A percentile compares a stretch with the other conserved stretches of the same genome.
phyloP scores from a whole-genome alignment of 2,797 vertebrate species.

The Mionectes olivaceus region DNA sequence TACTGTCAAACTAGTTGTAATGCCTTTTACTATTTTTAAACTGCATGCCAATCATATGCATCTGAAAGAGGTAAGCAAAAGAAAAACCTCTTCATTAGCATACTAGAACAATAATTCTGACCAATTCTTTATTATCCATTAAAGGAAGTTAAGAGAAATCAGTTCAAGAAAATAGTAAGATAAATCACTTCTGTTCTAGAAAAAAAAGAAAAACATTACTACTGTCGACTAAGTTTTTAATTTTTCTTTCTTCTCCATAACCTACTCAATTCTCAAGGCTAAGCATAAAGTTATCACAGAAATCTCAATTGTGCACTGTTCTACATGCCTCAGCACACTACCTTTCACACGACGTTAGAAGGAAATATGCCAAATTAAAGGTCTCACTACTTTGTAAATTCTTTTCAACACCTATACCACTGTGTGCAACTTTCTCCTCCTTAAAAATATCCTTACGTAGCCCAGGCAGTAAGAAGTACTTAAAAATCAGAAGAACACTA shows the following conservation, averaged over 20 bases:
- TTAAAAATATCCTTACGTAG: not conserved
- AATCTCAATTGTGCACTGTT: not conserved
- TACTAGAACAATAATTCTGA: slow-evolving; percentile 34
- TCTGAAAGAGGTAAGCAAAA: slow-evolving; percentile 9
- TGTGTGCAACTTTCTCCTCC: not conserved
- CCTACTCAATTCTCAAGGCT: not conserved
- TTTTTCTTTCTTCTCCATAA: not conserved
- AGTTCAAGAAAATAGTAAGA: not conserved
- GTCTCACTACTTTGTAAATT: not conserved
- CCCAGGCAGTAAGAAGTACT: not conserved
- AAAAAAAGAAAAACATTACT: not conserved
- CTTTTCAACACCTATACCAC: not conserved
- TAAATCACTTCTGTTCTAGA: not conserved
- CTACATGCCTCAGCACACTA: not conserved
- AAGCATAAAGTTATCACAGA: not conserved
- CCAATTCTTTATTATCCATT: slow-evolving; percentile 18
- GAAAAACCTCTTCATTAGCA: slow-evolving; percentile 56
- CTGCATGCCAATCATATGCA: slow-evolving; percentile 55
- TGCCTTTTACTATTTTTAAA: slow-evolving; percentile 65
- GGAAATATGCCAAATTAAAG: not conserved
- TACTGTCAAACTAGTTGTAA: slow-evolving; percentile 30
- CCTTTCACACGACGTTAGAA: not conserved
- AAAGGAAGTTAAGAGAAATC: not conserved
- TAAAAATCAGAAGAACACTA: not conserved
- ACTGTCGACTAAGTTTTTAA: not conserved